Evolutionary conservation across 1,140 invertebrate species (phyloP).

Genomic region (Lysiphlebus fabarum): DNA sequence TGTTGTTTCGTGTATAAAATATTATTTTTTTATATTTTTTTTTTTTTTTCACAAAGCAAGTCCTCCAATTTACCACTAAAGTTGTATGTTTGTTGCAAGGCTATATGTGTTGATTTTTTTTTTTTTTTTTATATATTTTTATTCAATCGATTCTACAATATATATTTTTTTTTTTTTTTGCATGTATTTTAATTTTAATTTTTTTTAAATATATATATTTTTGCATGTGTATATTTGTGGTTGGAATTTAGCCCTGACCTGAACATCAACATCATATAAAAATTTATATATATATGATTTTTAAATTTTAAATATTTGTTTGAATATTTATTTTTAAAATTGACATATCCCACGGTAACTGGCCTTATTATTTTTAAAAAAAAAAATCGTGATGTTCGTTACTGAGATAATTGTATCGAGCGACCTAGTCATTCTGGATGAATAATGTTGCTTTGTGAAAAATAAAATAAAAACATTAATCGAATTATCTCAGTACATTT

Average conservation of each 20-base stretch:
- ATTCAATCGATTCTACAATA: constrained; percentile 30
- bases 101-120: constrained; percentile 7
- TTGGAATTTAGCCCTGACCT: constrained; percentile 31
- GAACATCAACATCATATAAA: constrained; percentile 16
- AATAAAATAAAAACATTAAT: constrained; percentile 33
- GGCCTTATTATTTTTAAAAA: background rate
- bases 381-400: background rate
- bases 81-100: constrained; percentile 12
- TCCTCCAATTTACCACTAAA: constrained; percentile 12
- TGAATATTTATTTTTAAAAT: no score
- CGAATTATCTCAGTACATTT: constrained; percentile 29
- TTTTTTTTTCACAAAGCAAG: background rate
- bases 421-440: constrained; percentile 38
- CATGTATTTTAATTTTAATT: background rate
- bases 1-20: background rate
- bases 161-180: no score
- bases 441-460: constrained; percentile 35
- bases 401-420: constrained; percentile 35
- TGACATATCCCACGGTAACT: no score
- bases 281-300: no score
- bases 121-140: constrained; percentile 9
- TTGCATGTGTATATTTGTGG: no score
- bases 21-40: no score
- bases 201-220: no score
- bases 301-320: no score